Evolutionary conservation across 2,888 invertebrate species (phyloP).

Genomic region (Cabera pusaria): DNA sequence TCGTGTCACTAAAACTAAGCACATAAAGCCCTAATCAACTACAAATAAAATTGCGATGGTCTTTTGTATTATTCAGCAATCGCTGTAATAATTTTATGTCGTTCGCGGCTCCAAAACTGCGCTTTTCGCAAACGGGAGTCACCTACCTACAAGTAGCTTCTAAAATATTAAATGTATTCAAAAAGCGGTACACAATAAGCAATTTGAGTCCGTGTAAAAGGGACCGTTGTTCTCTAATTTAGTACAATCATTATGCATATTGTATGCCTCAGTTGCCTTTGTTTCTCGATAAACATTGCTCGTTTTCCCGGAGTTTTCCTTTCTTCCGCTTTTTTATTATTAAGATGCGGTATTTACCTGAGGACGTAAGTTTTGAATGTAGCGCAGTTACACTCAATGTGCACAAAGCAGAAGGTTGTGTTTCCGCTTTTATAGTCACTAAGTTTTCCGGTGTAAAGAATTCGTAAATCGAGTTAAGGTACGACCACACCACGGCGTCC

Average conservation of each 20-base stretch:
- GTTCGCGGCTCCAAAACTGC: too few species aligned
- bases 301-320: slow-evolving; percentile 62
- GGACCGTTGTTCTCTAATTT: slow-evolving; percentile 67
- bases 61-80: too few species aligned
- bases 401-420: slow-evolving; percentile 37
- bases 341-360: slow-evolving; percentile 64
- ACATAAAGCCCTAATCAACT: too few species aligned
- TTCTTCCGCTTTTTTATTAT: slow-evolving; percentile 70
- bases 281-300: slow-evolving; percentile 73
- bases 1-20: too few species aligned
- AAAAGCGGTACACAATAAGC: slow-evolving; percentile 63
- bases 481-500: too few species aligned
- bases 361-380: slow-evolving; percentile 57
- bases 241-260: slow-evolving; percentile 79
- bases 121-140: too few species aligned
- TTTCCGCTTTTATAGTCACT: slow-evolving; percentile 21
- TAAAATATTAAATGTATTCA: slow-evolving; percentile 36
- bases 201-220: slow-evolving; percentile 65
- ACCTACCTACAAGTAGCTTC: slow-evolving; percentile 14
- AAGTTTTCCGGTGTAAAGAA: too few species aligned
- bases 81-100: too few species aligned
- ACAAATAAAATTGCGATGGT: too few species aligned
- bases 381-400: slow-evolving; percentile 47
- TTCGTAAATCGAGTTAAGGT: too few species aligned
- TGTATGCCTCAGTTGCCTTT: slow-evolving; percentile 68